Percentiles rank a stretch among this genome's conserved stretches.
Conservation (phyloP, 2,888 invertebrate genomes). For the Drosophila hamatofila region DNA sequence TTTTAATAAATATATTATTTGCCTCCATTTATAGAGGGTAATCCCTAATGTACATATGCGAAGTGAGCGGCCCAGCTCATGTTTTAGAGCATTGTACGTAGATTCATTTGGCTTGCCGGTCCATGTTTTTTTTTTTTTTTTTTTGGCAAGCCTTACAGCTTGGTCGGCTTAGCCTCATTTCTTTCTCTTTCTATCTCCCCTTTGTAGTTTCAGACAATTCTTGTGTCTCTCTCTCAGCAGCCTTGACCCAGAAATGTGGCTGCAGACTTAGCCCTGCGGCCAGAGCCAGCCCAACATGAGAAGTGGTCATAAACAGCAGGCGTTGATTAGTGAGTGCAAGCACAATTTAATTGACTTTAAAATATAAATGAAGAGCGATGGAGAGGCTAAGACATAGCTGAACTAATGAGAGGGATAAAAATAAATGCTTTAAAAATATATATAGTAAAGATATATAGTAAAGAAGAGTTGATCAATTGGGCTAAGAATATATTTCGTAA, state of each 20-base stretch:
- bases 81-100: conserved; percentile 36
- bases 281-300: conserved; percentile 3
- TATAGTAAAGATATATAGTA: too few relatives aligned
- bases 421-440: neutral
- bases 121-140: neutral
- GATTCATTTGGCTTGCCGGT: conserved; percentile 44
- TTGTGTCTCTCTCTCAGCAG: conserved; percentile 7
- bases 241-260: conserved; percentile 61
- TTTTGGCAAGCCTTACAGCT: conserved; percentile 38
- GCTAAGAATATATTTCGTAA: too few relatives aligned
- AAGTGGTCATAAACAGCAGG: conserved; percentile 52
- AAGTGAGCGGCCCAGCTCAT: neutral
- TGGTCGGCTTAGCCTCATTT: conserved; percentile 9
- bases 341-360: conserved; percentile 55
- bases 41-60: conserved; percentile 43
- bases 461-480: too few relatives aligned
- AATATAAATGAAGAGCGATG: conserved; percentile 24
- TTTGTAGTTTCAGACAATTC: conserved; percentile 39
- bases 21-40: conserved; percentile 18
- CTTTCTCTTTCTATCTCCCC: neutral
- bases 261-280: conserved; percentile 32
- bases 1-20: conserved; percentile 78
- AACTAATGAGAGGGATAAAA: neutral
- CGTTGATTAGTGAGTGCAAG: conserved; percentile 58
- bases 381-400: neutral